Evolutionary conservation across 2,113 vertebrate species (phyloP).

Genomic region (Gorsachius goisagi): DNA sequence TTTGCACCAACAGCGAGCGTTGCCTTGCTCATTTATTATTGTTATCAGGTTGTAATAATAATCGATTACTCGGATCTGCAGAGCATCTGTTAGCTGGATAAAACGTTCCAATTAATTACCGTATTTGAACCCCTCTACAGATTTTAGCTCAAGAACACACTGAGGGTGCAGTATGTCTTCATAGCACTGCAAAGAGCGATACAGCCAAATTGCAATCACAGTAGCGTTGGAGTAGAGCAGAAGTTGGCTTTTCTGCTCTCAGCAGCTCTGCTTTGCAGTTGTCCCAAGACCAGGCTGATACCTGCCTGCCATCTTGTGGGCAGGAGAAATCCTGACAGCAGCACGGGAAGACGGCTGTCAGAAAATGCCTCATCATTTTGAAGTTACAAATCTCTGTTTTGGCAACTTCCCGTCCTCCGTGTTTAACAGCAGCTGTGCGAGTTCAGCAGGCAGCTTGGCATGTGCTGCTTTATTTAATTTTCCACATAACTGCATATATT

Average conservation of each 20-base stretch:
- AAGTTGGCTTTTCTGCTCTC: constrained; percentile 4
- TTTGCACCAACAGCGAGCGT: neutral
- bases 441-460: neutral
- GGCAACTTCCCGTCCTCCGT: neutral
- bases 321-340: neutral
- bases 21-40: neutral
- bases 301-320: constrained; percentile 79
- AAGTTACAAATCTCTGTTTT: neutral
- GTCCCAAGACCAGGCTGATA: constrained; percentile 36
- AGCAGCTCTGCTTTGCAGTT: neutral
- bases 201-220: constrained; percentile 38
- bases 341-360: neutral
- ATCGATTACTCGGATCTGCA: neutral
- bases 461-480: neutral
- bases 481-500: neutral
- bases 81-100: neutral
- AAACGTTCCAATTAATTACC: constrained; percentile 1
- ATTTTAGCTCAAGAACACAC: constrained; percentile 4
- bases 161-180: constrained; percentile 45
- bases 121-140: neutral
- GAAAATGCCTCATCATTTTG: neutral
- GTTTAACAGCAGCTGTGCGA: neutral
- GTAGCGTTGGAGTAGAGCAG: constrained; percentile 32
- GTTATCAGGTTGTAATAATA: constrained; percentile 3
- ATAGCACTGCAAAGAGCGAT: constrained; percentile 37